phyloP scores from a whole-genome alignment of 1,140 invertebrate genomes.

The Plectrocnemia conspersa region DNA sequence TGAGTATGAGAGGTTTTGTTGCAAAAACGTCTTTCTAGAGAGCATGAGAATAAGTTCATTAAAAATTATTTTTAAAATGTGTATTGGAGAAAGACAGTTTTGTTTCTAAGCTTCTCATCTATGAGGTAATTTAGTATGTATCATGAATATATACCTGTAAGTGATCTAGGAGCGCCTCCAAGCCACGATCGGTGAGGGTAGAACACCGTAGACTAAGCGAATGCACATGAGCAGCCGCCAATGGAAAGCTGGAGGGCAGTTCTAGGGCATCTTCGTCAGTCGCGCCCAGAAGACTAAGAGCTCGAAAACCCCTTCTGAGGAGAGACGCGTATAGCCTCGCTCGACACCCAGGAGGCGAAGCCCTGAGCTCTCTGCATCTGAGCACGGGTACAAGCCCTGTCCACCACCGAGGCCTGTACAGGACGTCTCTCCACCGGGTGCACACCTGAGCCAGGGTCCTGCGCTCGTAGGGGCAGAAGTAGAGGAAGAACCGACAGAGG shows the following conservation, averaged over 20 bases:
- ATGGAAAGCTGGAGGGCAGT: slow-evolving; percentile 76
- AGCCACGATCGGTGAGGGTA: slow-evolving; percentile 80
- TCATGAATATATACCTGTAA: slow-evolving; percentile 69
- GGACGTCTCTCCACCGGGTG: slow-evolving; percentile 76
- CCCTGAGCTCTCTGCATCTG: slow-evolving; percentile 73
- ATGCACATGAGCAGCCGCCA: slow-evolving; percentile 76
- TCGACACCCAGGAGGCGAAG: slow-evolving; percentile 60
- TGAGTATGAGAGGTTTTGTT: no score
- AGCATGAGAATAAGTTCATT: no score
- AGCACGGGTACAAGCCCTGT: slow-evolving; percentile 74
- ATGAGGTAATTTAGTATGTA: no score
- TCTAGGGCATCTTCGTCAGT: slow-evolving; percentile 85
- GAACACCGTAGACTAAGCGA: slow-evolving; percentile 79
- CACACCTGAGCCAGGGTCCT: slow-evolving; percentile 77
- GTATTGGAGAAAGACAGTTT: no score
- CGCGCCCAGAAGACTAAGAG: slow-evolving; percentile 75
- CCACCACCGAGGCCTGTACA: slow-evolving; percentile 84
- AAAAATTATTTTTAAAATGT: no score
- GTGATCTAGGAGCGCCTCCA: slow-evolving; percentile 82
- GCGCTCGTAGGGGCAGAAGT: slow-evolving; percentile 75
- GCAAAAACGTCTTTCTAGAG: no score
- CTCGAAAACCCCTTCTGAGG: slow-evolving; percentile 78
- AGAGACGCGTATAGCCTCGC: slow-evolving; percentile 76
- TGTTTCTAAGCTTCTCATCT: no score
- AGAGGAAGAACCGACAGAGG: slow-evolving; percentile 76